Evolutionary conservation across 1,140 invertebrate species (phyloP).

Genomic region (Rhyacophila brunnea): DNA sequence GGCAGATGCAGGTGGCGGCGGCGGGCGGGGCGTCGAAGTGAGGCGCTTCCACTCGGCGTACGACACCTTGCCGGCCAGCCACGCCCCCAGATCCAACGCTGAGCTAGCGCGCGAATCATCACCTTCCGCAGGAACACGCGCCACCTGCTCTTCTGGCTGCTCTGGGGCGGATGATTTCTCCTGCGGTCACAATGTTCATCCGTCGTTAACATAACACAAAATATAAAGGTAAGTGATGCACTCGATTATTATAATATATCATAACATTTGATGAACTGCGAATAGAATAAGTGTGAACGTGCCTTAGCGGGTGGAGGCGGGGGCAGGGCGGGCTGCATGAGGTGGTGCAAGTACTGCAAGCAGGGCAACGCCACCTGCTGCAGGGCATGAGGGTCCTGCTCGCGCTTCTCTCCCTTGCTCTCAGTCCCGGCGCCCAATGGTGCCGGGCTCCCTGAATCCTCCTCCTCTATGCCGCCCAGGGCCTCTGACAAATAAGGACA

Average conservation of each 20-base stretch:
- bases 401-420: background rate
- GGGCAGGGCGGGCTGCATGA: slow-evolving; percentile 44
- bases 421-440: slow-evolving; percentile 6
- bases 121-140: slow-evolving; percentile 24
- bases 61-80: slow-evolving; percentile 47
- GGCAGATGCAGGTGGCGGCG: slow-evolving; percentile 11
- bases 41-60: slow-evolving; percentile 46
- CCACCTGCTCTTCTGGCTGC: background rate
- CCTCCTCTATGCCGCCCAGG: slow-evolving; percentile 34
- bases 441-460: slow-evolving; percentile 10
- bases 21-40: slow-evolving; percentile 24
- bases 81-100: slow-evolving; percentile 46
- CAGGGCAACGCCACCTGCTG: slow-evolving; percentile 53
- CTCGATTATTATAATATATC: no score
- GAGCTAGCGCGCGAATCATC: slow-evolving; percentile 31
- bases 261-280: no score
- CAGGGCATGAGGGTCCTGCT: slow-evolving; percentile 41
- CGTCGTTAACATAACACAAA: no score
- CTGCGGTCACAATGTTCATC: slow-evolving; percentile 4
- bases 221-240: no score
- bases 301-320: slow-evolving; percentile 14
- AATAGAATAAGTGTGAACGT: no score
- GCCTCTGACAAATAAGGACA: slow-evolving; percentile 51
- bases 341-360: slow-evolving; percentile 52
- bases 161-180: slow-evolving; percentile 5